phyloP scores from a whole-genome alignment of 2,113 vertebrate genomes.

The Ptyas mucosa region DNA sequence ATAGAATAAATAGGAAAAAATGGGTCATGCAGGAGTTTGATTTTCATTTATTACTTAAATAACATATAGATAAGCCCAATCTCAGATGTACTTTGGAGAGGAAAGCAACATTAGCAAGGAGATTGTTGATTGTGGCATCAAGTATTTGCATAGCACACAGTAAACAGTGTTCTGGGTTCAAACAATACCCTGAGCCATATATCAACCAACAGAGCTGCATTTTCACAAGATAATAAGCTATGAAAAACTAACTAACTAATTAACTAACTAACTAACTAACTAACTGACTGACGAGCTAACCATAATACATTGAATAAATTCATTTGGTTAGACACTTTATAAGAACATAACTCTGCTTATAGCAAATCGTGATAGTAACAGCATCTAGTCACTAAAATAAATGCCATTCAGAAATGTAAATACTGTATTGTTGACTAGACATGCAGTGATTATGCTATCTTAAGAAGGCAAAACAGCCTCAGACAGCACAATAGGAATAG shows the following conservation, averaged over 20 bases:
- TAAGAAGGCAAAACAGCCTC: constrained; percentile 43
- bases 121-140: constrained; percentile 42
- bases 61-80: constrained; percentile 27
- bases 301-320: background rate
- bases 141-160: background rate
- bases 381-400: constrained; percentile 42
- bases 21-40: constrained; percentile 12
- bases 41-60: constrained; percentile 5
- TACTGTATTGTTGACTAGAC: constrained; percentile 44
- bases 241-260: background rate
- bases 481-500: background rate
- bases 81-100: constrained; percentile 24
- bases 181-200: background rate
- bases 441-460: background rate
- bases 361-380: constrained; percentile 47
- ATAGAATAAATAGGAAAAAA: constrained; percentile 42
- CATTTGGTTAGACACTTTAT: background rate
- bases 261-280: background rate
- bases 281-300: background rate
- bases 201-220: background rate
- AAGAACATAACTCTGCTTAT: background rate
- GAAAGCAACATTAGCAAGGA: constrained; percentile 28
- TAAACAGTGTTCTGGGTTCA: background rate
- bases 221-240: background rate
- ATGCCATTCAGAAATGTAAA: constrained; percentile 33